These are phyloP conservation scores for Cephalotes varians DNA, from an alignment of 2,888 invertebrate genomes.

Conservation along the genomic window DNA sequence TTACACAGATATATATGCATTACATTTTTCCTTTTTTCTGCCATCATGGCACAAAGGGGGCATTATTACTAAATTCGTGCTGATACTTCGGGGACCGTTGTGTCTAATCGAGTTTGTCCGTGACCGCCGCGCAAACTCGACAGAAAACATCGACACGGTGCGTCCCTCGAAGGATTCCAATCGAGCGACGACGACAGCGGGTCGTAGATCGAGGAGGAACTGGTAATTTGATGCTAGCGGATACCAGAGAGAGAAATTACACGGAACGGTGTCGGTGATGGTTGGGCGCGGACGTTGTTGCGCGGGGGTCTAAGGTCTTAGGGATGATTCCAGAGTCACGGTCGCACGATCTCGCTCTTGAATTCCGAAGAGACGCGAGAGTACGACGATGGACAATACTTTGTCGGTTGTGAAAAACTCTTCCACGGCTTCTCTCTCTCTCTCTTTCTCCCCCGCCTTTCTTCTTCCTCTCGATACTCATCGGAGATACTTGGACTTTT, in stretches of 20 bases:
- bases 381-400: constrained; percentile 66
- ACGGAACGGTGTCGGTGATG: constrained; percentile 38
- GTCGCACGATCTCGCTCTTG: constrained; percentile 50
- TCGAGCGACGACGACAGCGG: constrained; percentile 43
- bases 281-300: constrained; percentile 49
- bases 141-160: constrained; percentile 10
- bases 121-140: constrained; percentile 26
- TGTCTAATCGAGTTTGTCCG: neutral
- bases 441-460: constrained; percentile 5
- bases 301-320: constrained; percentile 50
- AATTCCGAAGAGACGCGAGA: constrained; percentile 15
- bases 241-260: constrained; percentile 35
- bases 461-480: constrained; percentile 35
- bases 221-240: constrained; percentile 48
- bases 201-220: constrained; percentile 42
- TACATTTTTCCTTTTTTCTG: neutral
- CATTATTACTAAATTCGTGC: neutral
- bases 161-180: constrained; percentile 15
- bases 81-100: neutral
- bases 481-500: constrained; percentile 51
- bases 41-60: neutral
- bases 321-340: constrained; percentile 55
- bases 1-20: neutral
- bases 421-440: constrained; percentile 55
- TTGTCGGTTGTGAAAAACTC: constrained; percentile 71